Evolutionary conservation across 2,888 invertebrate species (phyloP).

Genomic region (Tupiocoris notatus): DNA sequence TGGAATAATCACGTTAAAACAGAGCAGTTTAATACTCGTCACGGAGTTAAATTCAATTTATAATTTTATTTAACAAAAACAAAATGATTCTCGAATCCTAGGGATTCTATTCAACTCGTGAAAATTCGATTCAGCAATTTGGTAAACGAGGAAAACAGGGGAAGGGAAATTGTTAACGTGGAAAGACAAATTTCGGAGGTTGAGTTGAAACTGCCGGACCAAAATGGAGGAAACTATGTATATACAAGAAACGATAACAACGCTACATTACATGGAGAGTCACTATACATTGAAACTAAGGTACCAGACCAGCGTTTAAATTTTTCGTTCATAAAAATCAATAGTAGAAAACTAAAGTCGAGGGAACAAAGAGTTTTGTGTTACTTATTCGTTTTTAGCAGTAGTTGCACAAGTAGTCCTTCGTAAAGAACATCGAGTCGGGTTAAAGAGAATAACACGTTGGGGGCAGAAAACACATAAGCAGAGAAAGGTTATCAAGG

Average conservation of each 20-base stretch:
- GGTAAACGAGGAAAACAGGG: too few relatives aligned
- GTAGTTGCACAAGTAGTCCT: slow-evolving; percentile 35
- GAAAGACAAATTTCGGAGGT: background rate
- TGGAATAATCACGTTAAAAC: too few relatives aligned
- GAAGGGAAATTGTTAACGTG: too few relatives aligned
- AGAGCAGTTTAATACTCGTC: too few relatives aligned
- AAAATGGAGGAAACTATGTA: slow-evolving; percentile 30
- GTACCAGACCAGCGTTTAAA: slow-evolving; percentile 19
- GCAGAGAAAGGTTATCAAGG: slow-evolving; percentile 33
- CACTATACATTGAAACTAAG: slow-evolving; percentile 39
- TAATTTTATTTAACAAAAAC: too few relatives aligned
- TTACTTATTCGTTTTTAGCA: slow-evolving; percentile 37
- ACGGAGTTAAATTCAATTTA: too few relatives aligned
- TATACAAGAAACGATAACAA: slow-evolving; percentile 40
- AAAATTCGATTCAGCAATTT: too few relatives aligned
- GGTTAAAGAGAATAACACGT: slow-evolving; percentile 27
- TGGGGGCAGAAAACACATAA: slow-evolving; percentile 38
- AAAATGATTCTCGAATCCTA: too few relatives aligned
- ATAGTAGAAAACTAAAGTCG: background rate
- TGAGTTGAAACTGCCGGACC: slow-evolving; percentile 30
- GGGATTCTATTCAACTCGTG: too few relatives aligned
- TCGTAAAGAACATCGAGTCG: slow-evolving; percentile 34
- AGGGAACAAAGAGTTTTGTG: slow-evolving; percentile 12
- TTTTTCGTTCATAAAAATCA: slow-evolving; percentile 16
- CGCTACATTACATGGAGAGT: slow-evolving; percentile 39